Evolutionary conservation across 2,888 invertebrate species (phyloP), one percentile per base, ranked within the genome.

Genomic region (Drosophila anomelani): DNA sequence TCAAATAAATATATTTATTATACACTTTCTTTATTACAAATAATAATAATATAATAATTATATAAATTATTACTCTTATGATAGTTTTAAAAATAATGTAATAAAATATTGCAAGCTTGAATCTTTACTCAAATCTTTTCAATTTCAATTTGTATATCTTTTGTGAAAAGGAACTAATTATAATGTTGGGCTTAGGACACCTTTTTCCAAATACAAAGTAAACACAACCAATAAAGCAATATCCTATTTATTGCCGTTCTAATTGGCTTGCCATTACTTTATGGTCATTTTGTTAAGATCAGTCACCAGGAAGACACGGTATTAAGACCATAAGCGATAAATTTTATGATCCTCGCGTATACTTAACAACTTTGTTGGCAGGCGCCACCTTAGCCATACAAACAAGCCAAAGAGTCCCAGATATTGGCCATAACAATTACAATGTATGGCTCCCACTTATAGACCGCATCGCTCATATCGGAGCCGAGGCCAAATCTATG

Each of bases 371-470:
- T 54, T 61, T 39, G 51, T 70, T 53, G 38, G 39, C 43, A 56
- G 49, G 55, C 55, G 43, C 63, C 62, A 73, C 41, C 12, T 26
- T 46, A 58, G 47, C 55, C 8, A 51, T 61, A 64, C 66, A 58
- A 64, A 49, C 44, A 66, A 23, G 26, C 26, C 5, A 17, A 51
- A 66, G 58, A 43, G 49, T 34, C 58, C 58, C 61, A 15, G 34
- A 60, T 47, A 54, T 54, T 46, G 71, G 39, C 61, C 71, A 61
- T 70, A 72, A 61, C 23, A 60, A 39, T 36, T 61, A 69, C 77
- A 77, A 67, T 77, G 81, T 78, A 69, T 69, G 68, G 69, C 72
- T 60, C 69, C 58, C 80, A 82, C 62, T 54, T 61, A 61, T 49
- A 36, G 29, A 4, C 17, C 39, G 70, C 58, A 77, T 66, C 58